Evolutionary conservation across 2,113 vertebrate species (phyloP).

Genomic region (Mixornis gularis): DNA sequence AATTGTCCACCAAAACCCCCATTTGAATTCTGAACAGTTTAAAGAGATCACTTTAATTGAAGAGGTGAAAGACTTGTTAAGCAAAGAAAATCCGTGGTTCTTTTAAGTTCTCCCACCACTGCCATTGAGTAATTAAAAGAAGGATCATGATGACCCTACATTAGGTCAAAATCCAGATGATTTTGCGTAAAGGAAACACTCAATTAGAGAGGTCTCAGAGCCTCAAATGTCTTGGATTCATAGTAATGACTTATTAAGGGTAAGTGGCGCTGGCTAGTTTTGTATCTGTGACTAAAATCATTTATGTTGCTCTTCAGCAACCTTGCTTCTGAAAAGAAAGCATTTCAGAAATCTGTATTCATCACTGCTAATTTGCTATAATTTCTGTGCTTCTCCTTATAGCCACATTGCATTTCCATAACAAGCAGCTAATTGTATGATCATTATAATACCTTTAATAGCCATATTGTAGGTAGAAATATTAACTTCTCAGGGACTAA

Average conservation of each 20-base stretch:
- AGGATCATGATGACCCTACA: slow-evolving; percentile 21
- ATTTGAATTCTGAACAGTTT: slow-evolving; percentile 45
- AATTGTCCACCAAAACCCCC: not conserved
- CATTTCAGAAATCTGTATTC: slow-evolving; percentile 19
- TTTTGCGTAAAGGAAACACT: slow-evolving; percentile 37
- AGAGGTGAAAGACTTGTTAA: slow-evolving; percentile 22
- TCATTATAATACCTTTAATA: slow-evolving; percentile 50
- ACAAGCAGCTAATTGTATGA: not conserved
- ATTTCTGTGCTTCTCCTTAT: slow-evolving; percentile 7
- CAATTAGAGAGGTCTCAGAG: not conserved
- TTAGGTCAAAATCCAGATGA: slow-evolving; percentile 42
- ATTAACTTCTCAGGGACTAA: slow-evolving; percentile 56
- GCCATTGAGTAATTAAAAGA: slow-evolving; percentile 35
- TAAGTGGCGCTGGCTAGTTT: not conserved
- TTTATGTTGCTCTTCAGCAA: not conserved
- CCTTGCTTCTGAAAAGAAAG: not conserved
- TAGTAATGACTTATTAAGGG: not conserved
- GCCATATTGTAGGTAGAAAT: slow-evolving; percentile 53
- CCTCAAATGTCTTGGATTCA: not conserved
- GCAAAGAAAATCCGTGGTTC: slow-evolving; percentile 14
- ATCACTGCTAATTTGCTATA: not conserved
- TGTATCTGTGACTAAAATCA: not conserved
- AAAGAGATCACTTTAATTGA: slow-evolving; percentile 40
- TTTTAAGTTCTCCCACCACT: slow-evolving; percentile 24
- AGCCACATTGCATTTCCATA: not conserved